phyloP scores from a whole-genome alignment of 2,113 vertebrate species.

The Serilophus lunatus region DNA sequence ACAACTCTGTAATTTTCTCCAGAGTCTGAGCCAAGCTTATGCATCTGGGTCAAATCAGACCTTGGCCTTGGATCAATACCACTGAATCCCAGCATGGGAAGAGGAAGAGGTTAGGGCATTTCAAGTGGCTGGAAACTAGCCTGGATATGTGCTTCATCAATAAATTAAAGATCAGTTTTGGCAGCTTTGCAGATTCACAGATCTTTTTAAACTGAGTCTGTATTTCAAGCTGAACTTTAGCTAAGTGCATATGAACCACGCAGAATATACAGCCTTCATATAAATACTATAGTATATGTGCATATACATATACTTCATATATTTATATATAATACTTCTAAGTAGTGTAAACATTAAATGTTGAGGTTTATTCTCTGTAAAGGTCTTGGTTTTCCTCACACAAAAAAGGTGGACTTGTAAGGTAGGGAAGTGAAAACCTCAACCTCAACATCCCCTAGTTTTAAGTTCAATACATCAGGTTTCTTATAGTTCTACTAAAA shows the following conservation, averaged over 20 bases:
- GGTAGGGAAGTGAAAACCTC: background rate
- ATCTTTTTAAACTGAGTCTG: background rate
- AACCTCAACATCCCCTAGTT: fast-evolving
- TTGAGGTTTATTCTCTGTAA: background rate
- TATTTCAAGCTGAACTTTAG: background rate
- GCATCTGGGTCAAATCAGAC: background rate
- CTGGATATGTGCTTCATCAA: background rate
- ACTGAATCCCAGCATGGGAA: background rate
- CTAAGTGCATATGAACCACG: background rate
- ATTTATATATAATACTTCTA: background rate
- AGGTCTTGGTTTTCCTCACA: background rate
- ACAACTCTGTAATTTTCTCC: background rate
- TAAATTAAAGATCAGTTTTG: background rate
- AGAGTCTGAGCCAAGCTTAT: background rate
- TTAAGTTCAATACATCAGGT: background rate
- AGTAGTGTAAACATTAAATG: background rate
- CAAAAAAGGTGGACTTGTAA: background rate
- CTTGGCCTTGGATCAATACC: background rate
- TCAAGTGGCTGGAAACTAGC: background rate
- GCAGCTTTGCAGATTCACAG: background rate
- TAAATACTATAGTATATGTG: background rate
- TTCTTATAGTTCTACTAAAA: background rate
- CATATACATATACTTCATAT: background rate
- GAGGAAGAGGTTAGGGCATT: background rate
- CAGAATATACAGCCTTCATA: background rate